Conservation (phyloP, 2,888 invertebrate species). For the Lottia scabra region DNA sequence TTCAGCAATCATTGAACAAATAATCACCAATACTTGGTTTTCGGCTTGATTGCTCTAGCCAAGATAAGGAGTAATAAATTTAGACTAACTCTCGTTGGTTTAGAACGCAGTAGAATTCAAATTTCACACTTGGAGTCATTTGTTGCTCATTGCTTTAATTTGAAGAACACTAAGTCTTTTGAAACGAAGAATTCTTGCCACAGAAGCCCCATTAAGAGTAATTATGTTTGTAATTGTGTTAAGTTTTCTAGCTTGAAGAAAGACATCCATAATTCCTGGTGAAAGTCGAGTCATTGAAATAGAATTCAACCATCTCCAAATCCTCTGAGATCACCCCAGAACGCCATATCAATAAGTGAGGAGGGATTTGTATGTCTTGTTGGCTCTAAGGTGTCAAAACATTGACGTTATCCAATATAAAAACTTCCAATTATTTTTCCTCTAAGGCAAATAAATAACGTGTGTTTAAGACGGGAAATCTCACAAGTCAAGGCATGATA, state of each 20-base stretch:
- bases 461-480: background rate
- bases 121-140: background rate
- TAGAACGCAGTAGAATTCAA: background rate
- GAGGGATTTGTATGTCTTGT: background rate
- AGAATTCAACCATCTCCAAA: no score
- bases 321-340: no score
- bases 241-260: background rate
- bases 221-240: background rate
- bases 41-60: background rate
- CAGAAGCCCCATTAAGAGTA: background rate
- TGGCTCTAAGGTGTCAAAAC: background rate
- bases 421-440: background rate
- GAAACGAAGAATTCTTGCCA: background rate
- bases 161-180: background rate
- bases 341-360: background rate
- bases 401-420: background rate
- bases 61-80: background rate
- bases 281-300: no score
- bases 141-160: background rate
- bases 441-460: background rate
- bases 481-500: no score
- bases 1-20: no score
- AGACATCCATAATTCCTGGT: background rate
- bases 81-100: background rate
- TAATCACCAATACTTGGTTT: no score